A percentile compares a stretch with the other conserved stretches of the same genome.
Evolutionary conservation across 2,113 vertebrate genomes (phyloP).

Genomic region (Cardinalis cardinalis): DNA sequence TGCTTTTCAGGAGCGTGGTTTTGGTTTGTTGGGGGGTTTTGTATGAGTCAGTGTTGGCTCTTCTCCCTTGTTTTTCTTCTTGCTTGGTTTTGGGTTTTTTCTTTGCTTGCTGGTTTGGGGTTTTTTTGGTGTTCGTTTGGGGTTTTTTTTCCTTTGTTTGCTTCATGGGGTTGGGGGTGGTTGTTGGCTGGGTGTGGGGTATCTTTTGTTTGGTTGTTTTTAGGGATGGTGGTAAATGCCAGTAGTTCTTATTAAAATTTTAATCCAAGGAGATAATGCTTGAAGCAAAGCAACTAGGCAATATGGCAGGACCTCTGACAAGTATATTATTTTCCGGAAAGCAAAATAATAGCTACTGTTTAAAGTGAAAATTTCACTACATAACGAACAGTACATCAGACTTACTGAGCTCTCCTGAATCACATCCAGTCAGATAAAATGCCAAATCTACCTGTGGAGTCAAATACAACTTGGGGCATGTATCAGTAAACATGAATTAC

Average conservation of each 20-base stretch:
- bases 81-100: background rate
- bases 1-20: background rate
- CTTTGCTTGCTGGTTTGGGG: background rate
- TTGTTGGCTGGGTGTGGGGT: background rate
- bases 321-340: background rate
- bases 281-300: background rate
- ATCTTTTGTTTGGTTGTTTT: background rate
- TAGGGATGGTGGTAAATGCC: background rate
- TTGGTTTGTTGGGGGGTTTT: background rate
- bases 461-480: background rate
- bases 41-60: fast-evolving
- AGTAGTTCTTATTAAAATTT: background rate
- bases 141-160: background rate
- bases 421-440: background rate
- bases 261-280: background rate
- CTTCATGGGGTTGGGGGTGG: fast-evolving
- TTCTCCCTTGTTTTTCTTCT: fast-evolving
- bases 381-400: background rate
- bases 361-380: background rate
- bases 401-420: background rate
- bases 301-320: background rate
- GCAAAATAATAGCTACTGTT: background rate
- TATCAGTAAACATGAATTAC: background rate
- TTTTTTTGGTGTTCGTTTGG: background rate
- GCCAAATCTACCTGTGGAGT: background rate